These are phyloP conservation scores for Ernsta delagoae DNA, from an alignment of 2,888 invertebrate species.

Conservation along the genomic window DNA sequence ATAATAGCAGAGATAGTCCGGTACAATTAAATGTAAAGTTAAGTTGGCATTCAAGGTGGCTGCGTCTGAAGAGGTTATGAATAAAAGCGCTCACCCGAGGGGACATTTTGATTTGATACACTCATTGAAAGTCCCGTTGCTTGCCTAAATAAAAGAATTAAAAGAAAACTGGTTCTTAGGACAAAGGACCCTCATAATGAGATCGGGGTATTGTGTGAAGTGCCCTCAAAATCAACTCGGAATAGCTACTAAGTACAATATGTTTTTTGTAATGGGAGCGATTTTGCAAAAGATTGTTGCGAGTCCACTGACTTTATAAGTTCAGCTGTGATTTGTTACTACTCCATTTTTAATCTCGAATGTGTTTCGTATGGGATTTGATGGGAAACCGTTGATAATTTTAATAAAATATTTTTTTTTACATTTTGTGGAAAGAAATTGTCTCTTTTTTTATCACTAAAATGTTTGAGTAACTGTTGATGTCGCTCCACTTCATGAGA, in stretches of 20 bases:
- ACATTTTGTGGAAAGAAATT: no score
- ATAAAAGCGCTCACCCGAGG: conserved; percentile 68
- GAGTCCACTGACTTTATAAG: conserved; percentile 6
- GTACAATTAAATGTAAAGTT: conserved; percentile 74
- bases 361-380: conserved; percentile 11
- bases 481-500: no score
- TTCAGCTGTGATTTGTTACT: conserved; percentile 32
- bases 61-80: conserved; percentile 69
- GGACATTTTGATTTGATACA: conserved; percentile 81
- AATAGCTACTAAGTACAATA: conserved; percentile 74
- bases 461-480: no score
- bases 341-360: conserved; percentile 26
- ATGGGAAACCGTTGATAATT: neutral
- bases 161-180: conserved; percentile 82
- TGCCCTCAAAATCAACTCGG: conserved; percentile 71
- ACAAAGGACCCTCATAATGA: conserved; percentile 84
- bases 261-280: conserved; percentile 69
- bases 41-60: conserved; percentile 59
- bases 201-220: conserved; percentile 80
- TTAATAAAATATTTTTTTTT: no score
- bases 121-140: conserved; percentile 76
- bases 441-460: no score
- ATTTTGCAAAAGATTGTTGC: conserved; percentile 46
- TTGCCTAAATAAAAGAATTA: conserved; percentile 65
- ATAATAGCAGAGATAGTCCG: conserved; percentile 57